These are phyloP conservation scores for Eulemur albifrons DNA, from an alignment of 2,797 vertebrate species.

Conservation along the genomic window DNA sequence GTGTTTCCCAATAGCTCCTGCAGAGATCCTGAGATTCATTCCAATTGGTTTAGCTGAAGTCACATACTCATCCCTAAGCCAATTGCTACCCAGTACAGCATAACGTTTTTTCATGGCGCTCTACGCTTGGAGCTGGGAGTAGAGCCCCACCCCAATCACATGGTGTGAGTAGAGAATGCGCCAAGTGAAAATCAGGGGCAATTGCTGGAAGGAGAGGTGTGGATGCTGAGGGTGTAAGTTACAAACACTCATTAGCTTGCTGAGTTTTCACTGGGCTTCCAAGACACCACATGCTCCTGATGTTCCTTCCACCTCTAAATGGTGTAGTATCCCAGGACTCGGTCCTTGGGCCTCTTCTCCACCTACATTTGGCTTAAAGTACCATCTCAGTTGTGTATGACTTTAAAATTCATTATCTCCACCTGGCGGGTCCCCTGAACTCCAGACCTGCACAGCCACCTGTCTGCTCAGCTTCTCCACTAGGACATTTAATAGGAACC, in stretches of 20 bases:
- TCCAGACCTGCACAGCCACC: neutral
- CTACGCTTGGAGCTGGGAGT: neutral
- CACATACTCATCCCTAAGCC: neutral
- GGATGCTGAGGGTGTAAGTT: neutral
- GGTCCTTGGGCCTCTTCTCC: neutral
- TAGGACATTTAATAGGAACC: neutral
- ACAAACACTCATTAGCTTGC: neutral
- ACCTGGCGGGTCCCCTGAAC: neutral
- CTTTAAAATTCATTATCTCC: neutral
- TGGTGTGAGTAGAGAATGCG: neutral
- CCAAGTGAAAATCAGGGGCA: neutral
- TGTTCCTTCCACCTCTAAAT: neutral
- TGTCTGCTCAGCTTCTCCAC: neutral
- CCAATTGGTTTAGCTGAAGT: neutral
- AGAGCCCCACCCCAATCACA: neutral
- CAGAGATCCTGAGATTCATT: neutral
- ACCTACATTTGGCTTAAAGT: neutral
- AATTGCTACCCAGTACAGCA: neutral
- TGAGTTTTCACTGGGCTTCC: neutral
- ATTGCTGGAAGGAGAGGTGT: neutral
- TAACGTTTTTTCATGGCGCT: neutral
- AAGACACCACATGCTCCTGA: neutral
- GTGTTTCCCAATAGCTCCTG: neutral
- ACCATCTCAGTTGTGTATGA: neutral
- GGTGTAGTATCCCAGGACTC: neutral